Evolutionary conservation across 2,888 invertebrate genomes (phyloP), one percentile per base, ranked within the genome.

Genomic region (Subacronicta megacephala): DNA sequence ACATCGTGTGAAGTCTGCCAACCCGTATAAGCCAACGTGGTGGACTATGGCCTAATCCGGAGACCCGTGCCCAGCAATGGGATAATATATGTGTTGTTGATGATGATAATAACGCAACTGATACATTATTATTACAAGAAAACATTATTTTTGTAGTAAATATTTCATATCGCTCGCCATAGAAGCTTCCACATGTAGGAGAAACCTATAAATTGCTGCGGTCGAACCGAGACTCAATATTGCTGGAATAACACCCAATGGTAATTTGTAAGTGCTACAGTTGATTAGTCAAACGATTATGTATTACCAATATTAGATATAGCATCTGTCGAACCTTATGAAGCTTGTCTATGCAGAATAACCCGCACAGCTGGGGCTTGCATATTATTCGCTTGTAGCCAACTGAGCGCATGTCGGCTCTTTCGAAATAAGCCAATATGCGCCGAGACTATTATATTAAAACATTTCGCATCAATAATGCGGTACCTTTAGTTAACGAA

Each of bases 261-360:
- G 17, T 33, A 66, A 46, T 66, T 66, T 40, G 12, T 33, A 38
- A 63, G 55, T 54, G 50, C 62, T 66, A 20, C 42, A 54, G 38
- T 46, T 46, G 55, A 62, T 64, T 55, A 43, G 42, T 54, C 49
- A 57, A 63, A 69, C 64, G 38, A 52, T 66, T 42, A 44, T 53
- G 47, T 53, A 43, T 60, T 51, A 73, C 64, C 62, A 75, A 74
- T 62, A 75, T 66, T 69, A 72, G 31, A 61, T 62, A 68, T 64
- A 42, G 46, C 62, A 49, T 64, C 67, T 59, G 77, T 45, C 18
- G 59, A 50, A 37, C 59, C 62, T 72, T 73, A 77, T 75, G 71
- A 70, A 77, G 67, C 71, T 67, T 71, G 77, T 77, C 73, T 78
- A 73, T 77, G 82, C 80, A 75, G 78, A 82, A 82, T 82, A 83